phyloP scores from a whole-genome alignment of 2,797 vertebrate species.

The Malurus leucopterus region DNA sequence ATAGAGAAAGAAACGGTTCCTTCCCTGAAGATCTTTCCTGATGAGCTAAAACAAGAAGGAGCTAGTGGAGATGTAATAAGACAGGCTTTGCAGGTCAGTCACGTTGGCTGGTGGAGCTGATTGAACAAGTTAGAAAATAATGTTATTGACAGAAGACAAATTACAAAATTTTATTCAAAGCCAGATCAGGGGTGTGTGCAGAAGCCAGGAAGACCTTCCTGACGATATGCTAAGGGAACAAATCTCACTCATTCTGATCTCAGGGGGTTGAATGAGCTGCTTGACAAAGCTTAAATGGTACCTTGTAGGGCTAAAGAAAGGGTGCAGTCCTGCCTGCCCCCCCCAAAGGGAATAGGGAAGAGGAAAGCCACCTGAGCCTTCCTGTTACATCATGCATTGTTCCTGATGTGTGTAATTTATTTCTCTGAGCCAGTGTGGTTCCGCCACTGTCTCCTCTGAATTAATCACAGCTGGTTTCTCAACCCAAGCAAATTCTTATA shows the following conservation, averaged over 20 bases:
- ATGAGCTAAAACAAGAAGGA: neutral
- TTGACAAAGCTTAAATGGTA: neutral
- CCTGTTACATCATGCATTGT: neutral
- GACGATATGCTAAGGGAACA: rapidly evolving
- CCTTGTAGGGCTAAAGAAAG: neutral
- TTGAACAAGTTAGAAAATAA: neutral
- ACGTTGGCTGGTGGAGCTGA: neutral
- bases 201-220: neutral
- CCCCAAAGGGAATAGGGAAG: neutral
- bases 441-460: neutral
- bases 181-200: neutral
- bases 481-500: neutral
- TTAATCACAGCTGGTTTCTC: neutral
- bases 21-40: neutral
- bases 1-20: neutral
- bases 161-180: neutral
- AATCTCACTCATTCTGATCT: neutral
- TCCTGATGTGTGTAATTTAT: neutral
- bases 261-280: neutral
- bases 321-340: neutral
- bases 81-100: neutral
- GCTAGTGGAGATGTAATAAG: neutral
- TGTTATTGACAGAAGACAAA: neutral
- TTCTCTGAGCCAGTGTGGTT: neutral
- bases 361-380: neutral